Percentiles rank a stretch among this genome's conserved stretches.
These are phyloP conservation scores for Bambusicola thoracicus DNA, from an alignment of 2,113 vertebrate genomes.

Conservation along the genomic window DNA sequence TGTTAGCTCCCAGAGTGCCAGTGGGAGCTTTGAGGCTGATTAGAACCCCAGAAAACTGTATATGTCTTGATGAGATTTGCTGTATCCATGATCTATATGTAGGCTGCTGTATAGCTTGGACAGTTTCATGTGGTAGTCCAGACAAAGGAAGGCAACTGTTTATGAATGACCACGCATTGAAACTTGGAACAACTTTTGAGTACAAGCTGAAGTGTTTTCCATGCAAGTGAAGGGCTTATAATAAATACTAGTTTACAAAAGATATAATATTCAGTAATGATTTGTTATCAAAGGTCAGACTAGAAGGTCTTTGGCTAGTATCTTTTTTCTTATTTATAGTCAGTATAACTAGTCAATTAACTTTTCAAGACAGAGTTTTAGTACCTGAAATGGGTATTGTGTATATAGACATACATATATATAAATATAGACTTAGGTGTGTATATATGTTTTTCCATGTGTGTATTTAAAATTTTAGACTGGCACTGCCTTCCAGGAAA, in stretches of 20 bases:
- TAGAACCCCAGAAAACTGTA: background rate
- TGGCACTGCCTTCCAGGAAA: background rate
- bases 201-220: background rate
- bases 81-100: background rate
- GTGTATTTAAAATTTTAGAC: background rate
- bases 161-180: background rate
- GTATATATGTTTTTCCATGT: background rate
- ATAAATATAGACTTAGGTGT: background rate
- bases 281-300: background rate
- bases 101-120: background rate
- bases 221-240: background rate
- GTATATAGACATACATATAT: too few relatives aligned
- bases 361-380: background rate
- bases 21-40: background rate
- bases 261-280: background rate
- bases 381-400: background rate
- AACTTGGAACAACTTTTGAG: background rate
- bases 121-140: background rate
- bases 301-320: background rate
- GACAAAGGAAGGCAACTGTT: background rate
- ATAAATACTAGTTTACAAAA: background rate
- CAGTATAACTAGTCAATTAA: background rate
- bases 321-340: background rate
- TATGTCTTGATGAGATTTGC: background rate
- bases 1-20: background rate